Evolutionary conservation across 30 jellyfish, hydroid and myxozoan species (phyloP), one percentile per base, ranked within the genome.

Genomic region (Clytia hemisphaerica): DNA sequence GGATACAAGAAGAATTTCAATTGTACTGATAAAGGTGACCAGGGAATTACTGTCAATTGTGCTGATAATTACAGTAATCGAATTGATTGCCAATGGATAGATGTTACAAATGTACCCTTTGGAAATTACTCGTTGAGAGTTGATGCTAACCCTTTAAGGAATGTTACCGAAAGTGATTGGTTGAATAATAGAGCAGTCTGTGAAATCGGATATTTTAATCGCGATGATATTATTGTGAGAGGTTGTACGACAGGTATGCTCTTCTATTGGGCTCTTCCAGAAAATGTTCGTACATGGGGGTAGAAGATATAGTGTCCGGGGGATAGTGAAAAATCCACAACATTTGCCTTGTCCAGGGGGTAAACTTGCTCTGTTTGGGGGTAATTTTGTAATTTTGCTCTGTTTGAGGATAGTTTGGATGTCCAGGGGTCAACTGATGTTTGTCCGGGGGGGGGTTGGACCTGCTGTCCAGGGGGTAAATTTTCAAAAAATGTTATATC

Each of bases 81-180:
- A 32, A 71, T 89, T 24, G 98, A 89, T 46, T 89, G 98, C 63
- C 98, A 89, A 50, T 89, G 98, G 98, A 93, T 89, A 12, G 98
- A 89, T 53, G 77, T 89, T 44, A 89, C 98, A 6, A 95, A 82
- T 50, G 42, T 89, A 29, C 40, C 50, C 1, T 85, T 80, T 18
- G 98, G 98, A 38, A 89, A 89, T 53, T 89, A 89, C 36, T 72
- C 98, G 4, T 49, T 89, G 74, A 53, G 84, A 84, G 93, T 89
- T 22, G 82, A 78, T 63, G 69, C 82, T 36, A 89, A 89, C 64
- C 98, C 98, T 15, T 26, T 61, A 25, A 37, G 67, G 33, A 28
- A 30, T 47, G 79, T 89, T 31, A 76, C 76, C 9, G 98, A 89
- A 72, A 75, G 93, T 75, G 98, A 89, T 54, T 76, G 72, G 46